These are phyloP conservation scores for Periparus ater DNA, from an alignment of 2,797 vertebrate genomes.

Conservation along the genomic window DNA sequence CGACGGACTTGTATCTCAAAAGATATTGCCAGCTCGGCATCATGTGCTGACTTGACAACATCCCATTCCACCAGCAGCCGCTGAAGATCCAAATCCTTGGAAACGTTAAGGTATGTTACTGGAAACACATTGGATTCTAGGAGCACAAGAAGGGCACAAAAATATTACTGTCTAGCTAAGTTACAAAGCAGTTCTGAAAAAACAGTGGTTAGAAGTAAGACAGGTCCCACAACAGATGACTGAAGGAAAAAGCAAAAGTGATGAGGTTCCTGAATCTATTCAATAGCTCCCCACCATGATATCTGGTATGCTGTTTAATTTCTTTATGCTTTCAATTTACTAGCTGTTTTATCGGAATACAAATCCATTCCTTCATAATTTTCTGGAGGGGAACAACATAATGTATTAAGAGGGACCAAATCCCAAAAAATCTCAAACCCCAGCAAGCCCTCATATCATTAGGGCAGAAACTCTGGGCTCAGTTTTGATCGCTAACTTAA, in stretches of 20 bases:
- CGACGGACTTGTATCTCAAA: conserved; percentile 75
- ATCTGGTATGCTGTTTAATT: neutral
- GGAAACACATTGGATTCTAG: conserved; percentile 39
- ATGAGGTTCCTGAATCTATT: neutral
- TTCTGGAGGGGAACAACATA: neutral
- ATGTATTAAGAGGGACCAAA: neutral
- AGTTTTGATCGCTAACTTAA: neutral
- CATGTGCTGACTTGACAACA: neutral
- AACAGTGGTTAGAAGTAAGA: neutral
- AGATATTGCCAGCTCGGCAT: conserved; percentile 47
- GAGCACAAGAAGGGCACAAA: neutral
- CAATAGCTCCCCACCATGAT: neutral
- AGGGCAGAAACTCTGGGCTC: neutral
- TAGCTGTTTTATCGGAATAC: neutral
- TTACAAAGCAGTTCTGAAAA: neutral
- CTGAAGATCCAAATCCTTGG: conserved; percentile 37
- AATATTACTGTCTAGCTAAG: neutral
- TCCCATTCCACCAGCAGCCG: conserved; percentile 71
- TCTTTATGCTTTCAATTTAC: neutral
- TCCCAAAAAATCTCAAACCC: neutral
- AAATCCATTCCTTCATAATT: neutral
- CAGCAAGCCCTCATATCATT: neutral
- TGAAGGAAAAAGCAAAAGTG: neutral
- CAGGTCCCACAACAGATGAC: neutral
- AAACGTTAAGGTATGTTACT: conserved; percentile 21